A percentile compares a stretch with the other conserved stretches of the same genome.
Conservation (phyloP, 1,140 invertebrate genomes). For the Reticulitermes speratus region DNA sequence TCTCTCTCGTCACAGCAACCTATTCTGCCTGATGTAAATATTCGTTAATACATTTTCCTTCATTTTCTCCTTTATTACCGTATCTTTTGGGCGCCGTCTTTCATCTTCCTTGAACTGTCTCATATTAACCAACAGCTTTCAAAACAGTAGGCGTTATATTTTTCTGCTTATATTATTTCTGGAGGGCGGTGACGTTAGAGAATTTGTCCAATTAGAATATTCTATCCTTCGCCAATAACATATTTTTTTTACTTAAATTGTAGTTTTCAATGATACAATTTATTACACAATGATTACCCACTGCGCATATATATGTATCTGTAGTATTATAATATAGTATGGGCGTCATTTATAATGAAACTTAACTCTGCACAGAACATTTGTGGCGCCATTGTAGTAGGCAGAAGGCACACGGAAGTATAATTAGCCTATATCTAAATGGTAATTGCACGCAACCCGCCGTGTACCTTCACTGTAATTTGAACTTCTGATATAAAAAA, state of each 20-base stretch:
- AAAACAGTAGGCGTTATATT: not conserved
- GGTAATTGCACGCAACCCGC: not conserved
- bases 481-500: not conserved
- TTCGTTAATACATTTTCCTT: too few relatives aligned
- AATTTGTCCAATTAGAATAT: not conserved
- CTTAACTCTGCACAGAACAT: not conserved
- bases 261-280: not conserved
- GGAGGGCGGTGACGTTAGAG: not conserved
- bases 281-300: not conserved
- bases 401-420: not conserved
- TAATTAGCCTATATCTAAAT: not conserved
- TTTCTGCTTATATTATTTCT: not conserved
- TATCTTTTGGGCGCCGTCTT: not conserved
- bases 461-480: not conserved
- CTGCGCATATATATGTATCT: not conserved
- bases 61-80: not conserved
- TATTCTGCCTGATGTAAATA: too few relatives aligned
- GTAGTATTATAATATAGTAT: not conserved
- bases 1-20: too few relatives aligned
- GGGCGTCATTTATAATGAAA: not conserved
- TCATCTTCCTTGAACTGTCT: not conserved
- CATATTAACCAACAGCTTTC: not conserved
- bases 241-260: not conserved
- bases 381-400: not conserved
- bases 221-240: not conserved